phyloP scores from a whole-genome alignment of 1,140 invertebrate genomes.

The Drosophila sproati region DNA sequence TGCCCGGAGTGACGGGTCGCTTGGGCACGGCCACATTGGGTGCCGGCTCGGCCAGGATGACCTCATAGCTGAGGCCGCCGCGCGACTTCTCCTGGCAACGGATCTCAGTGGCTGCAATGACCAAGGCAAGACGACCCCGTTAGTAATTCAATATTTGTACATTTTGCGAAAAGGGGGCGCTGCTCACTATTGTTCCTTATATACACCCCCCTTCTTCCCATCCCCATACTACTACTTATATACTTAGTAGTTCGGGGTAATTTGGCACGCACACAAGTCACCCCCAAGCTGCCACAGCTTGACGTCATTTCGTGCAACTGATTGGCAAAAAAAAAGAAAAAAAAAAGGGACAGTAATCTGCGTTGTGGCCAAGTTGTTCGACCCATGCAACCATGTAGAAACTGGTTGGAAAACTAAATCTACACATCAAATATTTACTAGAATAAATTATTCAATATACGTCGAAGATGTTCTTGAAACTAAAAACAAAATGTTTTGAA shows the following conservation, averaged over 20 bases:
- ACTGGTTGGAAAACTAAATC: too few relatives aligned
- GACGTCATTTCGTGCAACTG: conserved; percentile 29
- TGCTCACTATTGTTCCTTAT: background rate
- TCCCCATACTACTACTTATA: background rate
- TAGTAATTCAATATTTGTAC: conserved; percentile 64
- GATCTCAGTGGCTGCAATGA: conserved; percentile 91
- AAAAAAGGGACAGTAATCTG: too few relatives aligned
- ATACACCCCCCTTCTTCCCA: too few relatives aligned
- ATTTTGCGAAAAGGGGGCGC: conserved; percentile 30
- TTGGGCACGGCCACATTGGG: conserved; percentile 87
- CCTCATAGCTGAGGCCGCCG: conserved; percentile 96
- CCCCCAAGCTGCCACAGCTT: conserved; percentile 26
- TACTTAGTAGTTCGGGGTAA: conserved; percentile 28
- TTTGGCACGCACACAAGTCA: conserved; percentile 3
- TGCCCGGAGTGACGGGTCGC: conserved; percentile 86
- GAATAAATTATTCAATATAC: too few relatives aligned
- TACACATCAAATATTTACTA: too few relatives aligned
- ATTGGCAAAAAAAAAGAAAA: too few relatives aligned
- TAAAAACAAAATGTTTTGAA: too few relatives aligned
- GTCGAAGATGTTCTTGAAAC: too few relatives aligned
- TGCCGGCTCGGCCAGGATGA: conserved; percentile 94
- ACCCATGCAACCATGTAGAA: background rate
- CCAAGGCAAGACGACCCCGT: conserved; percentile 18
- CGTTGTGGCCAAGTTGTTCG: background rate
- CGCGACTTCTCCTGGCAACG: conserved; percentile 94